A percentile compares a stretch with the other conserved stretches of the same genome.
These are phyloP conservation scores for Siniperca obscura DNA, from an alignment of 2,797 vertebrate species.

Conservation along the genomic window DNA sequence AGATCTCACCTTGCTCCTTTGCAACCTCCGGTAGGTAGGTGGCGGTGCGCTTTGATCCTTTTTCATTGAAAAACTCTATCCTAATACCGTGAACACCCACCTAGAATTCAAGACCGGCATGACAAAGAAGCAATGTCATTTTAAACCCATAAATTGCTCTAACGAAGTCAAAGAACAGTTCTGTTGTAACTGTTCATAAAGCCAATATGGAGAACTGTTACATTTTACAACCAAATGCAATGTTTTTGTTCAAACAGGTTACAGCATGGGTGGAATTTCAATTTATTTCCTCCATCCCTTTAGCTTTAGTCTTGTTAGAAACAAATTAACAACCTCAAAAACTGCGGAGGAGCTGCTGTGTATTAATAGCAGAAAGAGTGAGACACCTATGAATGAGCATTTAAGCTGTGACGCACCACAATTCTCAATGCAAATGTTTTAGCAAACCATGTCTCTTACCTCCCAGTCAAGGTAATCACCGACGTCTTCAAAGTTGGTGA, in stretches of 20 bases:
- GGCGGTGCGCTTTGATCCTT: constrained; percentile 99
- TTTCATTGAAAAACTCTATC: constrained; percentile 99
- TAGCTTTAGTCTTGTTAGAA: not conserved
- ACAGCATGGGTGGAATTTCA: not conserved
- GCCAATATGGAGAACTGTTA: not conserved
- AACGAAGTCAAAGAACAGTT: constrained; percentile 2
- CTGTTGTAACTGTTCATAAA: not conserved
- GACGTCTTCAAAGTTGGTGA: constrained; percentile 99
- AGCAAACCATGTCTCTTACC: constrained; percentile 84
- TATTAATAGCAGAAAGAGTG: constrained; percentile 2
- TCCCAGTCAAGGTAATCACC: constrained; percentile 99
- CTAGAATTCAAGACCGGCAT: constrained; percentile 81
- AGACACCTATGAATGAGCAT: not conserved
- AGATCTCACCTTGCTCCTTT: constrained; percentile 98
- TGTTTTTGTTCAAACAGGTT: not conserved
- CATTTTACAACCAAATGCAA: not conserved
- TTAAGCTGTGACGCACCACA: not conserved
- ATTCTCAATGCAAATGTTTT: not conserved
- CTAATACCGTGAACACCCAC: constrained; percentile 99
- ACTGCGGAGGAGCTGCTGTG: not conserved
- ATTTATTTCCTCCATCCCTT: not conserved
- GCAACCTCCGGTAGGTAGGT: constrained; percentile 99
- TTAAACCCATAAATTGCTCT: not conserved
- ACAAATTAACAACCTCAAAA: not conserved
- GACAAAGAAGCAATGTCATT: constrained; percentile 1